These are phyloP conservation scores for Sogatella furcifera DNA, from an alignment of 1,140 invertebrate genomes.

Conservation along the genomic window DNA sequence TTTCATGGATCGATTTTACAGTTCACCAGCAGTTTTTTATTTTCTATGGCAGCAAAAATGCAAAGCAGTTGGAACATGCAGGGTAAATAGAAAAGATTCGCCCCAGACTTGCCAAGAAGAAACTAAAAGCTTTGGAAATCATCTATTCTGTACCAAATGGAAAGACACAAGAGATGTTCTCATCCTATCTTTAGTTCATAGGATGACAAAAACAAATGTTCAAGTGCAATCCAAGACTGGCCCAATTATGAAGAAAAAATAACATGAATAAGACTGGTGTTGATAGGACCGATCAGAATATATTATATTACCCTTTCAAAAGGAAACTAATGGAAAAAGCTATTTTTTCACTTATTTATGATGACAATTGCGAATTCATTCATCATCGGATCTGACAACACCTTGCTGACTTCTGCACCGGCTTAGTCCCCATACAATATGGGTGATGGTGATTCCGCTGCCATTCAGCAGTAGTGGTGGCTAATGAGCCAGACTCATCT, in stretches of 20 bases:
- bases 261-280: conserved; percentile 8
- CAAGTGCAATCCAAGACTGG: neutral
- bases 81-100: neutral
- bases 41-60: conserved; percentile 2
- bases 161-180: too few relatives aligned
- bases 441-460: too few relatives aligned
- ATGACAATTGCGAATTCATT: conserved; percentile 3
- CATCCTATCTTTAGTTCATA: neutral
- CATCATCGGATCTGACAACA: too few relatives aligned
- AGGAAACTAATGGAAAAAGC: conserved; percentile 8
- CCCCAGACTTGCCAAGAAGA: conserved; percentile 2
- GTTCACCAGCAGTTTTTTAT: conserved; percentile 2
- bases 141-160: too few relatives aligned
- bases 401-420: too few relatives aligned
- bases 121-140: neutral
- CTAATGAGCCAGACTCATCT: too few relatives aligned
- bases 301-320: conserved; percentile 4
- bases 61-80: neutral
- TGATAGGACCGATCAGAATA: neutral
- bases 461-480: too few relatives aligned
- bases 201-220: neutral
- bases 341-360: conserved; percentile 3
- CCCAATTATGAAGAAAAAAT: neutral
- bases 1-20: neutral
- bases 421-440: too few relatives aligned